Base-by-base conservation (phyloP, 2,888 invertebrate species). In the Agonopterix subpropinquella region DNA sequence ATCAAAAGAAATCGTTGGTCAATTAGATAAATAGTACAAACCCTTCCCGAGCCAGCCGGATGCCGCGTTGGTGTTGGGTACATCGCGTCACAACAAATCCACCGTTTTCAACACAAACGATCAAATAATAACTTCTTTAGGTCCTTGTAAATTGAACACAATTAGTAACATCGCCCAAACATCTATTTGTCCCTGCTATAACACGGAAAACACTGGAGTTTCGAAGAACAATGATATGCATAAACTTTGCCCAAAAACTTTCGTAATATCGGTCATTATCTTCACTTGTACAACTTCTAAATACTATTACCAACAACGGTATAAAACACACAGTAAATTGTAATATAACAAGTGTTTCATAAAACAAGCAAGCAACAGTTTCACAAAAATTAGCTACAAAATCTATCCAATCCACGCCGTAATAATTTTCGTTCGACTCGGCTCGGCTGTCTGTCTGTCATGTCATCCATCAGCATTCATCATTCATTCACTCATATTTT, bases 1-100 rank as follows among this genome's bases (percentile, higher is more conserved):
- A 28, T 28, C 28, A 28, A 5, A 28, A 28, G 1, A 1, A 28
- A 28, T 28, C 28, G 5, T n/a, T 39, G 1, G 39, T 28, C 4
- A 39, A 39, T n/a, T 37, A 41, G 11, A 51, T 72, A 67, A 74
- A 70, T 61, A 75, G 76, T 65, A 87, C 85, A 67, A 77, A 88
- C 88, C 92, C 93, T 92, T 86, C 93, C 93, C 89, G 92, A 91
- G 78, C 91, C 91, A 77, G 93, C 91, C 84, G 93, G 92, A 89
- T 93, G 93, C 89, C 94, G 91, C 81, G 92, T 90, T 82, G 92
- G 92, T 77, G 93, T 90, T 77, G 93, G 93, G 89, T 93, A 93
- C 94, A 93, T 93, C 75, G 64, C 77, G 67, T 36, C 45, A 62
- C 63, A 51, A 59, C 58, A 61, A 58, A 51, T 53, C 58, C 53